Conservation (phyloP, 2,888 invertebrate genomes). For the Amblyteles armatorius region DNA sequence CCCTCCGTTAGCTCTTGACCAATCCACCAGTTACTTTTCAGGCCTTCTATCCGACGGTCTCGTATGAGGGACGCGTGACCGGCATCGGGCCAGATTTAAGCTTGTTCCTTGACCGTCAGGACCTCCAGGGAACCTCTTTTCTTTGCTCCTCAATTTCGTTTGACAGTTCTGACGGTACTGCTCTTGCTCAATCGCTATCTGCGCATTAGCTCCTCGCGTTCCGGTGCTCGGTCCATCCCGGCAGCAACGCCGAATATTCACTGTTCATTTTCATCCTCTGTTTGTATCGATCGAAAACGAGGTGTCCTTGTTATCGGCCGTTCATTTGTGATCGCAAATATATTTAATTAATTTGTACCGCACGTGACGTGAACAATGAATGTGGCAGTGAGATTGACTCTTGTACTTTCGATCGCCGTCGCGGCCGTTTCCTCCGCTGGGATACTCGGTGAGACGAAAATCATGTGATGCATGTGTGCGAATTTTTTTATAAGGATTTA, state of each 20-base stretch:
- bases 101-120: conserved; percentile 81
- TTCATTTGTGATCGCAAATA: neutral
- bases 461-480: conserved; percentile 35
- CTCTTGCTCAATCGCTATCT: neutral
- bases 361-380: conserved; percentile 51
- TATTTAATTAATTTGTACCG: neutral
- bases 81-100: conserved; percentile 81
- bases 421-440: conserved; percentile 80
- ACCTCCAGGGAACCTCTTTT: conserved; percentile 68
- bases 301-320: neutral
- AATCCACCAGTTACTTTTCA: conserved; percentile 60
- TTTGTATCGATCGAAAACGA: neutral
- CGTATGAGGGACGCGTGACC: conserved; percentile 75
- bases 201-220: neutral
- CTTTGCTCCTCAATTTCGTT: conserved; percentile 59
- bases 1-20: conserved; percentile 65
- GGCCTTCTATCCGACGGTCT: conserved; percentile 49
- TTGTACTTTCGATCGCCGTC: conserved; percentile 76
- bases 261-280: neutral
- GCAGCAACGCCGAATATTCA: neutral
- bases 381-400: conserved; percentile 76
- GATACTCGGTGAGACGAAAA: conserved; percentile 80
- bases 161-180: conserved; percentile 60
- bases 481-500: neutral
- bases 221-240: neutral